Percentiles rank a stretch among this genome's conserved stretches.
Conservation (phyloP, 1,140 invertebrate genomes). For the Amphibalanus amphitrite region DNA sequence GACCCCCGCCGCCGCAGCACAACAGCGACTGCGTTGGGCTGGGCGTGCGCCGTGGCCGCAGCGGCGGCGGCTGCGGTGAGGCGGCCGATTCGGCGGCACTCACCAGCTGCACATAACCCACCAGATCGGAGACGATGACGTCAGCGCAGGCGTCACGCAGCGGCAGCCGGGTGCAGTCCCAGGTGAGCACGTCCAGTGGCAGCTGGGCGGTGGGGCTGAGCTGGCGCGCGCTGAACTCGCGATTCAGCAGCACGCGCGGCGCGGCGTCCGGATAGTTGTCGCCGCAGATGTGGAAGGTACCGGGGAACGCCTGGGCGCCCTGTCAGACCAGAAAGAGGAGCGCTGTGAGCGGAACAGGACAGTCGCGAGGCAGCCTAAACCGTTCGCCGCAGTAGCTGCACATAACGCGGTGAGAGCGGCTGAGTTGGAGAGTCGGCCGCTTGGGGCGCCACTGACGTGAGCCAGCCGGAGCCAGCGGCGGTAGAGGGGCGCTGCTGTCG, state of each 20-base stretch:
- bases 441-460: no score
- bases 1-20: no score
- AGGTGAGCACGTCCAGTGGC: slow-evolving; percentile 22
- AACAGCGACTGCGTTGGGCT: no score
- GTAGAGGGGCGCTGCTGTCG: no score
- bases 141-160: slow-evolving; percentile 24
- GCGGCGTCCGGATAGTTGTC: slow-evolving; percentile 19
- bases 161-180: slow-evolving; percentile 25
- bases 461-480: no score
- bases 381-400: no score
- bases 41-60: no score
- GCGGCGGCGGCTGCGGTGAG: no score
- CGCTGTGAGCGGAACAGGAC: background rate
- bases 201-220: slow-evolving; percentile 5
- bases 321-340: background rate
- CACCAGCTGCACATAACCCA: slow-evolving; percentile 15
- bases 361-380: no score
- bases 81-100: background rate
- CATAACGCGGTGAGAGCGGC: no score
- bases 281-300: slow-evolving; percentile 18
- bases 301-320: slow-evolving; percentile 7
- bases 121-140: slow-evolving; percentile 28
- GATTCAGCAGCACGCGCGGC: background rate
- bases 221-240: background rate
- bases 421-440: no score